Conservation (phyloP, 2,113 vertebrate species). For the Bos javanicus region DNA sequence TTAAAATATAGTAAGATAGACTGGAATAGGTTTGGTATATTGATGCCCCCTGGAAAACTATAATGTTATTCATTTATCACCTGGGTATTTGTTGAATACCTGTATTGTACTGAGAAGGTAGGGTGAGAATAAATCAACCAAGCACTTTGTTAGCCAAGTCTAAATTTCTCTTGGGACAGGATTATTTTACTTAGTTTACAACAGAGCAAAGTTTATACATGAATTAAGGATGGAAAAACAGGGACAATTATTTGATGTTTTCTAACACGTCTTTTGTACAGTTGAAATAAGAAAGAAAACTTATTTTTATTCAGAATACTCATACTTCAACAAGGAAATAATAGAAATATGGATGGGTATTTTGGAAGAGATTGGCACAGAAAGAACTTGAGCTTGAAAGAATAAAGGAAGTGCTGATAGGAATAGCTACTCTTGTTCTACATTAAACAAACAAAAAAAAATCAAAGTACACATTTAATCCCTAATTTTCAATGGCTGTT, state of each 20-base stretch:
- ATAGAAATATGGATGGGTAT: not conserved
- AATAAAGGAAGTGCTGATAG: conserved; percentile 44
- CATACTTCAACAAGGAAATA: not conserved
- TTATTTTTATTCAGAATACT: conserved; percentile 19
- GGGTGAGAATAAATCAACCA: not conserved
- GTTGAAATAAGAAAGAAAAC: not conserved
- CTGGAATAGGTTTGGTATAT: not conserved
- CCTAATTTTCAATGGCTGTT: conserved; percentile 70
- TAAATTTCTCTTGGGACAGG: not conserved
- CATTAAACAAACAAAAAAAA: conserved; percentile 58
- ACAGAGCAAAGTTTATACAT: not conserved
- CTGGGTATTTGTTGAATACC: not conserved
- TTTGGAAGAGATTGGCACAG: conserved; percentile 41
- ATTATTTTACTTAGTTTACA: conserved; percentile 5
- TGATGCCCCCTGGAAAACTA: not conserved
- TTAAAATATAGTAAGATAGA: not conserved
- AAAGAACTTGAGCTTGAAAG: conserved; percentile 41
- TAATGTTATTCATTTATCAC: not conserved
- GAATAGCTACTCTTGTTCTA: conserved; percentile 62
- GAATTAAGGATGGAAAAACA: not conserved
- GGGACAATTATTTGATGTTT: not conserved
- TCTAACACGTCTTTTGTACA: not conserved
- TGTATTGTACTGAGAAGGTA: not conserved
- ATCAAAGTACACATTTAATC: conserved; percentile 75
- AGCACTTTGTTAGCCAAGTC: not conserved